Conservation (phyloP, 2,797 vertebrate genomes). For the Holocentrus rufus region DNA sequence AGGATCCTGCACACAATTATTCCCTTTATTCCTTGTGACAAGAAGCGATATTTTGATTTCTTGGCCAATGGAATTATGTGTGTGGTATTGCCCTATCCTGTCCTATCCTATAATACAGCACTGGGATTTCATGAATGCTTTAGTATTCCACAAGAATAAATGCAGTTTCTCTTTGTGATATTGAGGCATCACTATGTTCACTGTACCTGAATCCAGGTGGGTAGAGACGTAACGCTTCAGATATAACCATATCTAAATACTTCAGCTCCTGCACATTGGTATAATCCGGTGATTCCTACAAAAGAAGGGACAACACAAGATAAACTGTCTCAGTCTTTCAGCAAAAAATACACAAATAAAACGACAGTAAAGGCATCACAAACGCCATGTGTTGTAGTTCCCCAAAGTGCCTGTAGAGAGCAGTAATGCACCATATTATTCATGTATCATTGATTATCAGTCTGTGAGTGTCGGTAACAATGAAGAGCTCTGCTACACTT, state of each 20-base stretch:
- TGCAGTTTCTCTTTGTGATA: neutral
- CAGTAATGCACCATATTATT: conserved; percentile 35
- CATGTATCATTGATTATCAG: neutral
- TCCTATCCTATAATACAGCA: too few relatives aligned
- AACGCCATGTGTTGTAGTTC: conserved; percentile 34
- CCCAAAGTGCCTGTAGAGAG: conserved; percentile 39
- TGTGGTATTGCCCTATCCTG: too few relatives aligned
- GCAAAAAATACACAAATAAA: neutral
- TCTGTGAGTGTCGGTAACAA: neutral
- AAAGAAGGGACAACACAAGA: conserved; percentile 20
- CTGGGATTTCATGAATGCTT: too few relatives aligned
- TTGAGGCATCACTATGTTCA: neutral
- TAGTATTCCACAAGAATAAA: neutral
- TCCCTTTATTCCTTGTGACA: neutral
- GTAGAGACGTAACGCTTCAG: conserved; percentile 91
- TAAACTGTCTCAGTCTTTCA: neutral
- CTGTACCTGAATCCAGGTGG: conserved; percentile 93
- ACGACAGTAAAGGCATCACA: neutral
- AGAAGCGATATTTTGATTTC: neutral
- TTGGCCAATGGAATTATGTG: too few relatives aligned
- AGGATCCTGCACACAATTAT: neutral
- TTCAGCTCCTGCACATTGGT: conserved; percentile 88
- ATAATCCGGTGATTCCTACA: conserved; percentile 85
- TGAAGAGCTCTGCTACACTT: neutral
- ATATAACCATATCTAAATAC: conserved; percentile 96